Conservation (phyloP, 2,888 invertebrate species). For the Seira musarum region DNA sequence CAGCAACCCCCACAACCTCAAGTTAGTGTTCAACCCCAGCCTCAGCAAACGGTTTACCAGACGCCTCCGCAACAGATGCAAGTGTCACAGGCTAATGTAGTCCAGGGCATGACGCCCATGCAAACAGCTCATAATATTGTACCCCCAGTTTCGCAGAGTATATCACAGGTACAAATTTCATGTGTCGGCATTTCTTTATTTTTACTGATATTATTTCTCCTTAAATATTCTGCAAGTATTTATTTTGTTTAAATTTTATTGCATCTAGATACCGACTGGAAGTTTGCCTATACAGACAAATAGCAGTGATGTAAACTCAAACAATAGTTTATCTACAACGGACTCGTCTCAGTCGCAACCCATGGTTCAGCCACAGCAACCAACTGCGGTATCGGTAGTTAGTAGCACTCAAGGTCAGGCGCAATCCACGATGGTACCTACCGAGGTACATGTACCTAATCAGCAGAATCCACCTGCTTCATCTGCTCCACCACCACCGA, state of each 20-base stretch:
- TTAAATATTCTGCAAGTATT: too few species aligned
- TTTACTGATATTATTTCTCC: not conserved
- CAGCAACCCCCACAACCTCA: conserved; percentile 73
- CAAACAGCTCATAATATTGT: conserved; percentile 53
- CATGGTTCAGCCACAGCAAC: conserved; percentile 44
- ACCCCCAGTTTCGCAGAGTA: conserved; percentile 38
- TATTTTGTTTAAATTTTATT: too few species aligned
- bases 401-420: conserved; percentile 26
- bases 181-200: too few species aligned
- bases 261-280: not conserved
- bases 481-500: conserved; percentile 24
- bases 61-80: conserved; percentile 76
- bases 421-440: conserved; percentile 25
- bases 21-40: conserved; percentile 74
- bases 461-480: conserved; percentile 36
- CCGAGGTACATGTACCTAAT: conserved; percentile 36
- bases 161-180: conserved; percentile 51
- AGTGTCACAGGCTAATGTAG: conserved; percentile 70
- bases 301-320: conserved; percentile 9
- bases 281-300: conserved; percentile 12
- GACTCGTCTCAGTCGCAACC: conserved; percentile 68
- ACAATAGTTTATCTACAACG: conserved; percentile 63
- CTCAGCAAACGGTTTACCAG: conserved; percentile 73
- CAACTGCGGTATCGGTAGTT: conserved; percentile 72
- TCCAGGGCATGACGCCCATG: conserved; percentile 49